phyloP scores from a whole-genome alignment of 1,140 invertebrate species.

The Drosophila paulistorum region DNA sequence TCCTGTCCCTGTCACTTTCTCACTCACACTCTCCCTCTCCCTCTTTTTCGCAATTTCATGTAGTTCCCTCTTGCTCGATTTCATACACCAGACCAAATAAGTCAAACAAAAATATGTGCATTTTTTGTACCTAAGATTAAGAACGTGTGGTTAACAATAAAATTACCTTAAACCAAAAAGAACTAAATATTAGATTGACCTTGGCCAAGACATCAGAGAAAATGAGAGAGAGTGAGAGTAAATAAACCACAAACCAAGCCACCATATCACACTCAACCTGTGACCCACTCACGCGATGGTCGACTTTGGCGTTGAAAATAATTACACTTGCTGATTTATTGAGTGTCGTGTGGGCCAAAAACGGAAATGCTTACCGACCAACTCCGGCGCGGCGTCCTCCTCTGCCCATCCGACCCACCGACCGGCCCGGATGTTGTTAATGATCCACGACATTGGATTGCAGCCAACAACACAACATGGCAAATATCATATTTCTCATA shows the following conservation, averaged over 20 bases:
- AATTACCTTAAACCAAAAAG: neutral
- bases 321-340: slow-evolving; percentile 80
- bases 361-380: neutral
- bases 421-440: slow-evolving; percentile 61
- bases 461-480: slow-evolving; percentile 26
- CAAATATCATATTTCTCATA: slow-evolving; percentile 1
- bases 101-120: too few species aligned
- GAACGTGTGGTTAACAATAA: too few species aligned
- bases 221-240: neutral
- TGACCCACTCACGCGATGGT: slow-evolving; percentile 32
- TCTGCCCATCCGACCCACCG: neutral
- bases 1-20: slow-evolving; percentile 12
- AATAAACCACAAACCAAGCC: neutral
- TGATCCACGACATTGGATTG: slow-evolving; percentile 74
- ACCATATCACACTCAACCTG: slow-evolving; percentile 4
- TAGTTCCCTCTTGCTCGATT: too few species aligned
- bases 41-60: neutral
- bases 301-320: slow-evolving; percentile 69
- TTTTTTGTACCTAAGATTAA: too few species aligned
- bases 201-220: neutral
- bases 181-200: neutral
- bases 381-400: neutral
- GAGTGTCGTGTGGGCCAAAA: slow-evolving; percentile 54
- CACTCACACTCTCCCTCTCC: neutral
- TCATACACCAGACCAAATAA: too few species aligned